Base-by-base conservation (phyloP, 2,113 vertebrate genomes). In the Rissa tridactyla region DNA sequence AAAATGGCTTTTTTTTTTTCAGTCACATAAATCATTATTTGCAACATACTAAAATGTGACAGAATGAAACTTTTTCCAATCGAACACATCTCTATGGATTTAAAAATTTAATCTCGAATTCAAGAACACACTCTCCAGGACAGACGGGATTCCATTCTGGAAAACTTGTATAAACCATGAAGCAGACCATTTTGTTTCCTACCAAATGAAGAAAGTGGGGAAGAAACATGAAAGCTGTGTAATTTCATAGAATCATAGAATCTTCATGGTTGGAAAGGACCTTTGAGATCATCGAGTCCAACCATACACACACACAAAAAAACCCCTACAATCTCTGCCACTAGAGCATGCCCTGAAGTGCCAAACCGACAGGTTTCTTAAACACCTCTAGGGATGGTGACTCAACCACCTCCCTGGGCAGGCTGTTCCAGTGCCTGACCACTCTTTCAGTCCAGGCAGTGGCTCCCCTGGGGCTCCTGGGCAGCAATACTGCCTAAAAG, bases 1-100 rank as follows among this genome's bases (percentile, higher is more conserved):
- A 85, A 94, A 94, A 88, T 42, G 42, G 3, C 6, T 42, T 92
- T 96, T 82, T 46, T 46, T 49, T 49, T 86, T 97, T 87, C 88
- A 81, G 62, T 88, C 40, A 27, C n/a, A 57, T 72, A 85, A 88
- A 88, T 95, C 82, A 73, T 71, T 95, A 57, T 69, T 94, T 87
- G 81, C 61, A 77, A 55, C 69, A 72, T 61, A 78, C 55, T 76
- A 89, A 86, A 86, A 88, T 25, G 46, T 51, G 84, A 70, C 44
- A 20, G 5, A 46, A 47, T 32, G 11, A 93, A 95, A 77, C 26
- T 51, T 90, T 61, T 64, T 71, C 75, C 15, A 15, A 29, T 64
- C 64, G 46, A 54, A 42, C 17, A 4, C 40, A 79, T 88, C n/a
- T 93, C 47, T 17, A 21, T 10, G 2, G 38, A 76, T 82, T 47